phyloP scores from a whole-genome alignment of 2,888 invertebrate species.

The Diabrotica balteata region DNA sequence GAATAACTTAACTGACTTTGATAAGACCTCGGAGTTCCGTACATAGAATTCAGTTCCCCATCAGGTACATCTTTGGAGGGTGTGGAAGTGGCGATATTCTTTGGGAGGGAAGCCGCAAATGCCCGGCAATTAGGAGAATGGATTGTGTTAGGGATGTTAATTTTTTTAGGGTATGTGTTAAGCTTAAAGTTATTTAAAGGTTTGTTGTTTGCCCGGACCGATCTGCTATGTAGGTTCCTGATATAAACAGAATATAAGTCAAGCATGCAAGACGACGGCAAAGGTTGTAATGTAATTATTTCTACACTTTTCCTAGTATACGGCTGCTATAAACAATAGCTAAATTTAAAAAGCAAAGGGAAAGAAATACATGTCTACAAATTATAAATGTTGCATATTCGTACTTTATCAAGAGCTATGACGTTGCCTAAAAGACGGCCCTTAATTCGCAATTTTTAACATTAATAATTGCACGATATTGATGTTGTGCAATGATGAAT shows the following conservation, averaged over 20 bases:
- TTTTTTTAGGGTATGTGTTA: slow-evolving; percentile 49
- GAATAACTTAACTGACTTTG: slow-evolving; percentile 50
- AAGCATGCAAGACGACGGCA: slow-evolving; percentile 55
- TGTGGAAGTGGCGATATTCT: slow-evolving; percentile 31
- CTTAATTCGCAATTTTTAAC: too few species aligned
- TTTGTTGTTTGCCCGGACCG: slow-evolving; percentile 61
- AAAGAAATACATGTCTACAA: too few species aligned
- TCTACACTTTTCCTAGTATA: too few species aligned
- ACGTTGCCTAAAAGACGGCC: too few species aligned
- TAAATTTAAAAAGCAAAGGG: too few species aligned
- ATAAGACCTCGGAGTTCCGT: slow-evolving; percentile 46
- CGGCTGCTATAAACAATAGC: too few species aligned
- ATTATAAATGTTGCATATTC: too few species aligned
- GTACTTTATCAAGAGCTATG: too few species aligned
- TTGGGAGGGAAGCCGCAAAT: slow-evolving; percentile 41
- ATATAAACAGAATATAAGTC: slow-evolving; percentile 61
- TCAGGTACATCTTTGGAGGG: slow-evolving; percentile 29
- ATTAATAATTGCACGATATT: too few species aligned
- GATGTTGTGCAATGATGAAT: too few species aligned
- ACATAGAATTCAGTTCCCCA: slow-evolving; percentile 12
- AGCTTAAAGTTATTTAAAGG: slow-evolving; percentile 44
- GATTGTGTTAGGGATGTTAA: slow-evolving; percentile 50
- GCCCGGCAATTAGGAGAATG: slow-evolving; percentile 34
- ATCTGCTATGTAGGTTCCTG: slow-evolving; percentile 69
- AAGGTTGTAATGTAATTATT: neutral